Conservation (phyloP, 1,140 invertebrate genomes). For the Eriosoma lanigerum region DNA sequence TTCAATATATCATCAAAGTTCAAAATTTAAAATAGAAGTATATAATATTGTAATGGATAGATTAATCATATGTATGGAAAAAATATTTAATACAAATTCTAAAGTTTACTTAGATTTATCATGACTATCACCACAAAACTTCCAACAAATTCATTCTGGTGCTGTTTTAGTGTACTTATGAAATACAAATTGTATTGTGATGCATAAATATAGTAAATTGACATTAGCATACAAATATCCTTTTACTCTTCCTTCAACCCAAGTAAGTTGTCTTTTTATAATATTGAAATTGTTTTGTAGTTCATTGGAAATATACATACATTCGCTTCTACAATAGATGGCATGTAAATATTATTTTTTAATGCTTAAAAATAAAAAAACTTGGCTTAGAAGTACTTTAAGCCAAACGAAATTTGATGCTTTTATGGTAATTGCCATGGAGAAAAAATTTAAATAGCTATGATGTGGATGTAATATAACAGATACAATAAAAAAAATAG, state of each 20-base stretch:
- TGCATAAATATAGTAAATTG: constrained; percentile 13
- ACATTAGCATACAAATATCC: background rate
- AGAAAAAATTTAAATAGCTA: no score
- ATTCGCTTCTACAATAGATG: no score
- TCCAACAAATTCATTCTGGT: background rate
- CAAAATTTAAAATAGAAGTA: background rate
- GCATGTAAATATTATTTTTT: no score
- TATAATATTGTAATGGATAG: background rate
- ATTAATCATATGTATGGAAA: background rate
- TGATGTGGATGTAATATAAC: no score
- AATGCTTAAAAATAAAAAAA: no score
- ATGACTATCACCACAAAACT: background rate
- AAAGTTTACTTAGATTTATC: background rate
- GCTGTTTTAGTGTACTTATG: background rate
- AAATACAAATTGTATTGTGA: background rate
- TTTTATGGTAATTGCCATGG: no score
- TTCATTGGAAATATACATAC: no score
- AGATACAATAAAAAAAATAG: no score
- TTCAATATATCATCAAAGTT: background rate
- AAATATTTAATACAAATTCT: background rate
- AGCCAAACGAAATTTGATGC: no score
- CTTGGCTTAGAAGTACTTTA: no score
- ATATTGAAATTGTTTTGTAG: no score
- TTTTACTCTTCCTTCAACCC: background rate
- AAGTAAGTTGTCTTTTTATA: background rate